A percentile compares a stretch with the other conserved stretches of the same genome.
These are phyloP conservation scores for Aeoliscus strigatus DNA, from an alignment of 2,797 vertebrate species.

Conservation along the genomic window DNA sequence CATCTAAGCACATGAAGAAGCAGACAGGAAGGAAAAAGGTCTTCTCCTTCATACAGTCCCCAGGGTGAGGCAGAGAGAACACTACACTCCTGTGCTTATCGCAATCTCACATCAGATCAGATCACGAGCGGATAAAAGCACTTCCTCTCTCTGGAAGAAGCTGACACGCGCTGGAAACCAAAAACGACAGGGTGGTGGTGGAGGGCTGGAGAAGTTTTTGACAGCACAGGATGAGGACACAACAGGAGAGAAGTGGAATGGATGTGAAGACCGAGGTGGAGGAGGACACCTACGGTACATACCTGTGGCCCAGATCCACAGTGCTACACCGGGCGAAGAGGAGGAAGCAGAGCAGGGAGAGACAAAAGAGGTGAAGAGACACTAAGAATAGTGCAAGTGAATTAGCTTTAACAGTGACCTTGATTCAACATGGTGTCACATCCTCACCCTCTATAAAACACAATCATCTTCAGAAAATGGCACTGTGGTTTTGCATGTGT, in stretches of 20 bases:
- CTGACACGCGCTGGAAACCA: slow-evolving; percentile 50
- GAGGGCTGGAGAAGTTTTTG: slow-evolving; percentile 29
- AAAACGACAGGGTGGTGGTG: slow-evolving; percentile 41
- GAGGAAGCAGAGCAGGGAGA: slow-evolving; percentile 18
- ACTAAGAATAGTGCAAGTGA: slow-evolving; percentile 64
- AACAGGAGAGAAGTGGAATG: background rate
- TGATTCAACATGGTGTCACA: slow-evolving; percentile 38
- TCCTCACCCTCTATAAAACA: slow-evolving; percentile 13
- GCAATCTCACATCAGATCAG: slow-evolving; percentile 69
- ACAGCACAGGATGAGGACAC: slow-evolving; percentile 18
- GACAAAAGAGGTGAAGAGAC: slow-evolving; percentile 49
- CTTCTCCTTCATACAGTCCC: slow-evolving; percentile 27
- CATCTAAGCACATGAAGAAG: slow-evolving; percentile 4
- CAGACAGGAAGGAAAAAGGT: slow-evolving; percentile 11
- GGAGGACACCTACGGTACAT: slow-evolving; percentile 19
- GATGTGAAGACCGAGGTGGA: background rate
- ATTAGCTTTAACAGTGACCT: slow-evolving; percentile 58
- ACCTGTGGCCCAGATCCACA: slow-evolving; percentile 36
- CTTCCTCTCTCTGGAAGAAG: slow-evolving; percentile 68
- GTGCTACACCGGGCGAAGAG: slow-evolving; percentile 16
- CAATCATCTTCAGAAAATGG: too few species aligned
- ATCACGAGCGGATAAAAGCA: slow-evolving; percentile 69
- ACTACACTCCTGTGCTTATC: slow-evolving; percentile 53
- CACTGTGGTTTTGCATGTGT: too few species aligned
- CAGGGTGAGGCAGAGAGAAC: slow-evolving; percentile 24